Conservation (phyloP, 2,113 vertebrate genomes). For the Cricetomys ansorgei region DNA sequence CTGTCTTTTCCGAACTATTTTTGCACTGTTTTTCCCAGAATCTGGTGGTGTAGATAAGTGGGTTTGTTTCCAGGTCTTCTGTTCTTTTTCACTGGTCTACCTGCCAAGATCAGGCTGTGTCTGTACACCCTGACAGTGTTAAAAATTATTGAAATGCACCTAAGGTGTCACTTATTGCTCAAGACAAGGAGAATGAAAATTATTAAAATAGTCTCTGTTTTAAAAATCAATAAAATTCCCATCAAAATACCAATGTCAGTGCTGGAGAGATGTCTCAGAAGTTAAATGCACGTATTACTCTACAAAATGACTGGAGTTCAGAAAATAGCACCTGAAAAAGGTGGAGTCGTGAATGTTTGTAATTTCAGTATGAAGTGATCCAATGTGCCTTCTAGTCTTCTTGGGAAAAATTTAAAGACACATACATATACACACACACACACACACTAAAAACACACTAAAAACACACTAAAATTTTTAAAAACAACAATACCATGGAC, state of each 20-base stretch:
- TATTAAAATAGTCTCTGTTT: neutral
- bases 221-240: neutral
- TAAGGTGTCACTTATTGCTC: neutral
- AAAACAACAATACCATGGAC: neutral
- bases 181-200: neutral
- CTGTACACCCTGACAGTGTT: neutral
- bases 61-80: neutral
- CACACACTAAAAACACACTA: neutral
- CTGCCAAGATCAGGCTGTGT: neutral
- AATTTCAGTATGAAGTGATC: neutral
- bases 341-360: neutral
- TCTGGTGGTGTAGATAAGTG: neutral
- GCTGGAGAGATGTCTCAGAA: neutral
- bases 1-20: neutral
- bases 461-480: neutral
- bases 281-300: neutral
- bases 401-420: neutral
- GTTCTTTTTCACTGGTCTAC: neutral
- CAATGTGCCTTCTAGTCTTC: neutral
- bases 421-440: neutral
- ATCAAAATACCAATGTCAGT: neutral
- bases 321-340: neutral
- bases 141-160: neutral
- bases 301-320: neutral
- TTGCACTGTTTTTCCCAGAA: neutral